phyloP scores from a whole-genome alignment of 2,888 invertebrate species.

The Acrobasis consociella region DNA sequence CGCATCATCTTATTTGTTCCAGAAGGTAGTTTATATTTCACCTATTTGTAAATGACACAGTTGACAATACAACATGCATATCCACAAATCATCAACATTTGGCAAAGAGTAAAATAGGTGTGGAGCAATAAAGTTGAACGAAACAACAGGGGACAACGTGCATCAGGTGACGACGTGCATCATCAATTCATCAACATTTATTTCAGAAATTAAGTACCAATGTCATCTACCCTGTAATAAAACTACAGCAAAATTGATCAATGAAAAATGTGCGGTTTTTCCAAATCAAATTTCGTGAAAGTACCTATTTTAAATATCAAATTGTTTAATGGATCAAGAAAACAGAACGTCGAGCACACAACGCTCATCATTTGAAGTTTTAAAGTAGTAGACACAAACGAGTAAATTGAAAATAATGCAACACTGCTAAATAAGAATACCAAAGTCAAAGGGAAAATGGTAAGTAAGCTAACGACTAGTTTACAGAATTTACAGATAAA shows the following conservation, averaged over 20 bases:
- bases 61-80: not conserved
- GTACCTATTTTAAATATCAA: not conserved
- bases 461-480: not conserved
- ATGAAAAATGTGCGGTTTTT: too few relatives aligned
- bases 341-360: not conserved
- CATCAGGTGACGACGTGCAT: too few relatives aligned
- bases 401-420: too few relatives aligned
- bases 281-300: not conserved
- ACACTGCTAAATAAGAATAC: too few relatives aligned
- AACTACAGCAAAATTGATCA: too few relatives aligned
- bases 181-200: too few relatives aligned
- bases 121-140: too few relatives aligned
- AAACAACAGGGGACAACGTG: too few relatives aligned
- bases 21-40: not conserved
- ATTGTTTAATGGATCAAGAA: not conserved
- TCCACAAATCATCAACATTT: not conserved
- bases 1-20: not conserved
- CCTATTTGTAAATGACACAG: not conserved
- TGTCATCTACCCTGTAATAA: too few relatives aligned
- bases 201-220: too few relatives aligned
- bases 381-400: too few relatives aligned
- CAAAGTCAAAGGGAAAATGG: not conserved
- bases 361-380: too few relatives aligned
- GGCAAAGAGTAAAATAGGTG: not conserved
- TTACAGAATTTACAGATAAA: not conserved